Evolutionary conservation across 1,140 invertebrate species (phyloP).

Genomic region (Ericerus pela): DNA sequence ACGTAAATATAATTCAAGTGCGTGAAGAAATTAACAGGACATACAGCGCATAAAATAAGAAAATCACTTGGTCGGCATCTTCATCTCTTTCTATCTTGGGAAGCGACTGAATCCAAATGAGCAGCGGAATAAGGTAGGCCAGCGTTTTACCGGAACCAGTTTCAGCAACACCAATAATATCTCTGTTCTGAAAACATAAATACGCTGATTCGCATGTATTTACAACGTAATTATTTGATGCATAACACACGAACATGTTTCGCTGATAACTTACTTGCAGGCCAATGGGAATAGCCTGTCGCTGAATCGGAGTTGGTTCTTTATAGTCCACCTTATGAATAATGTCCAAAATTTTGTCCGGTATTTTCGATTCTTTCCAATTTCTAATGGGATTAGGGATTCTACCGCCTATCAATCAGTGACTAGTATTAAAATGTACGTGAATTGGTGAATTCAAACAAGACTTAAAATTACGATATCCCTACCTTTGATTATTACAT

Average conservation of each 20-base stretch:
- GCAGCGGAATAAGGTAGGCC: slow-evolving; percentile 91
- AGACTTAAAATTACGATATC: slow-evolving; percentile 4
- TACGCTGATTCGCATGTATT: background rate
- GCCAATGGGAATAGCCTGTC: slow-evolving; percentile 98
- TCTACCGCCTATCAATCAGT: slow-evolving; percentile 47
- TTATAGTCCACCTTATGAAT: slow-evolving; percentile 93
- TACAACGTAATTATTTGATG: background rate
- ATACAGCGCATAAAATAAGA: too few species aligned
- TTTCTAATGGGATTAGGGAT: slow-evolving; percentile 91
- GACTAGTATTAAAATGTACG: slow-evolving; percentile 9
- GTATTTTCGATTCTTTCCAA: slow-evolving; percentile 91
- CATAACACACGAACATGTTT: background rate
- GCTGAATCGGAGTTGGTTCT: slow-evolving; percentile 97
- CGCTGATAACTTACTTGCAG: slow-evolving; percentile 36
- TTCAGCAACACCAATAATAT: slow-evolving; percentile 99
- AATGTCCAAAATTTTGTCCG: slow-evolving; percentile 82
- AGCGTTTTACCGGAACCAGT: slow-evolving; percentile 97
- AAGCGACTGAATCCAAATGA: slow-evolving; percentile 95
- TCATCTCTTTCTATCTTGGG: slow-evolving; percentile 88
- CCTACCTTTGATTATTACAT: slow-evolving; percentile 86
- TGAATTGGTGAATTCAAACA: background rate
- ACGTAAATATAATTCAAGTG: background rate
- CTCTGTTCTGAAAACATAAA: slow-evolving; percentile 59
- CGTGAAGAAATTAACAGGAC: slow-evolving; percentile 5
- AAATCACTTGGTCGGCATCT: slow-evolving; percentile 60